Percentiles rank a stretch among this genome's conserved stretches.
Conservation (phyloP, 2,113 vertebrate genomes). For the Halichoeres trimaculatus region DNA sequence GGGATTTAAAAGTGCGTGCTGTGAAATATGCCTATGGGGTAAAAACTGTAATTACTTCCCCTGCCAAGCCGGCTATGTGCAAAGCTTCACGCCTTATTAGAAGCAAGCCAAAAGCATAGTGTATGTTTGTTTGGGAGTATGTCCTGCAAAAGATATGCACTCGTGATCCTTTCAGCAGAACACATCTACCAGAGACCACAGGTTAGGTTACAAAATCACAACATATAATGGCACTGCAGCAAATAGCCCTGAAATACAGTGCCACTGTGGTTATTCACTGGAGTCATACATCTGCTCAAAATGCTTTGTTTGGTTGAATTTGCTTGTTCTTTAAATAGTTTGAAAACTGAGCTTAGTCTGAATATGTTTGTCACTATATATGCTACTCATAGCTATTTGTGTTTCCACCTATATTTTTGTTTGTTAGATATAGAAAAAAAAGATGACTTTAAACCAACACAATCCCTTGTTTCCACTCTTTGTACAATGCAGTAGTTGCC, state of each 20-base stretch:
- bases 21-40: background rate
- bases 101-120: background rate
- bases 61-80: background rate
- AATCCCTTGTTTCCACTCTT: background rate
- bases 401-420: background rate
- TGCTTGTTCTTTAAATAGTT: background rate
- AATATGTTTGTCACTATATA: background rate
- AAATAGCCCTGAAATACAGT: conserved; percentile 6
- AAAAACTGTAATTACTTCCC: conserved; percentile 13
- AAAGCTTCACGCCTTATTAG: background rate
- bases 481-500: conserved; percentile 1
- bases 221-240: background rate
- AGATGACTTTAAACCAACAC: background rate
- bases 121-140: conserved; percentile 2
- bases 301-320: background rate
- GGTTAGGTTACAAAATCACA: background rate
- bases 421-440: background rate
- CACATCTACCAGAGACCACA: background rate
- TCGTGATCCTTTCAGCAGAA: background rate
- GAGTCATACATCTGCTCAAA: too few relatives aligned
- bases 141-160: background rate
- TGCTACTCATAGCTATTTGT: too few relatives aligned
- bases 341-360: background rate
- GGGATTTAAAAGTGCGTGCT: conserved; percentile 5
- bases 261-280: background rate